Base-by-base conservation (phyloP, 2,113 vertebrate genomes). In the Redunca redunca region DNA sequence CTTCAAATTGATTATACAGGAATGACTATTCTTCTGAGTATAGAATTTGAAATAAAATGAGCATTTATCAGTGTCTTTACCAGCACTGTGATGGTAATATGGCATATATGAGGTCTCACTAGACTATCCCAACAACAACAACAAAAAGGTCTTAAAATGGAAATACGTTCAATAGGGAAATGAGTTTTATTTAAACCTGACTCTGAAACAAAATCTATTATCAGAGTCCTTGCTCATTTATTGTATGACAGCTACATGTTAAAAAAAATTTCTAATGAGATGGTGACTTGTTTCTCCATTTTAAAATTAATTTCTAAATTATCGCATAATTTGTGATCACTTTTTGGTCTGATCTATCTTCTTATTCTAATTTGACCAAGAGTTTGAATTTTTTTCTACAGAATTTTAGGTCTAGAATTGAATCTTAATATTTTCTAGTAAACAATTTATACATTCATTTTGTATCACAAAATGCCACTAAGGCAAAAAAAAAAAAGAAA, bases 21-120 rank as follows among this genome's bases (percentile, higher is more conserved):
- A 94, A 91, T 2, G 2, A 57, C 93, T 62, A 46, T 48, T 53
- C 43, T 96, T 80, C 4, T 88, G 58, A 96, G 87, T 91, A 48
- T 2, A 95, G 89, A 97, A 91, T 90, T 21, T 98, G 60, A 96
- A 95, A 94, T 93, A 30, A 98, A 97, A 93, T 78, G 28, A 82
- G 1, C 23, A 86, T 95, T 88, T 23, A 82, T 60, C 87, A 78
- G 64, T 94, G 0, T 81, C 7, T 90, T 85, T 81, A 33, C 67
- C 60, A 94, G 23, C 74, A 23, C 55, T 84, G 33, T 2, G 11
- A 15, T 84, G 11, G 52, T 90, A 9, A 94, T 16, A 23, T 33
- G 40, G 4, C 8, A 12, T 13, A 9, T 33, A 10, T 97, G 36
- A 77, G 0, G 0, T 1, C 23, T 26, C 55, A 88, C 13, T 92